Percentiles rank a stretch among this genome's conserved stretches.
Evolutionary conservation across 2,797 vertebrate genomes (phyloP).

Genomic region (Gobio occitaniae): DNA sequence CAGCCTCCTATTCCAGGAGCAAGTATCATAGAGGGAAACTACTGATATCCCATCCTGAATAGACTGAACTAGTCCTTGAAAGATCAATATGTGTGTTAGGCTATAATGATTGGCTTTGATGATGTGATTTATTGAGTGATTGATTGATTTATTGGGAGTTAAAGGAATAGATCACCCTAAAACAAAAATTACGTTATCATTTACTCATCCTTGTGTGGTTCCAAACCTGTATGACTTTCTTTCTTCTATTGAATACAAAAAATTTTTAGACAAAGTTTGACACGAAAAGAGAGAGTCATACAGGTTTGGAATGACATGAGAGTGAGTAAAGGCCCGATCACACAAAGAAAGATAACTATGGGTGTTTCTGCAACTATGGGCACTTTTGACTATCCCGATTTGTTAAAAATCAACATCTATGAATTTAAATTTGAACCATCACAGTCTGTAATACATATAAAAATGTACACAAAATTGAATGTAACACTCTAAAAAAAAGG

Average conservation of each 20-base stretch:
- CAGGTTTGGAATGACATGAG: not conserved
- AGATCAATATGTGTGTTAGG: constrained; percentile 12
- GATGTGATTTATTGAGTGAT: constrained; percentile 20
- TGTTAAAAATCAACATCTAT: too few relatives aligned
- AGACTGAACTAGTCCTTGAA: constrained; percentile 8
- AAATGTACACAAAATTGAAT: too few relatives aligned
- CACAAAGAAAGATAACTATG: not conserved
- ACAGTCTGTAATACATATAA: too few relatives aligned
- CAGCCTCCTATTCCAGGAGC: constrained; percentile 67
- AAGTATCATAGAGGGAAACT: not conserved
- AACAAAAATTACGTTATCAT: not conserved
- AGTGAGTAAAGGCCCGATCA: not conserved
- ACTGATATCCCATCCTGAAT: not conserved
- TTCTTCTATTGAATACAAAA: not conserved
- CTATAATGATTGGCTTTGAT: constrained; percentile 10
- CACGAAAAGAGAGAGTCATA: not conserved
- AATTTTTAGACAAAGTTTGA: not conserved
- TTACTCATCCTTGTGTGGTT: not conserved
- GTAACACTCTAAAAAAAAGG: too few relatives aligned
- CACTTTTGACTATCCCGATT: too few relatives aligned
- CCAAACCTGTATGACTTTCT: constrained; percentile 1
- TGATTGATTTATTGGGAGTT: constrained; percentile 12
- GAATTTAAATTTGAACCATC: too few relatives aligned
- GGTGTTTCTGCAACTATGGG: too few relatives aligned
- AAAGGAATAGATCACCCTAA: constrained; percentile 10